Evolutionary conservation across 2,888 invertebrate species (phyloP).

Genomic region (Hydraecia micacea): DNA sequence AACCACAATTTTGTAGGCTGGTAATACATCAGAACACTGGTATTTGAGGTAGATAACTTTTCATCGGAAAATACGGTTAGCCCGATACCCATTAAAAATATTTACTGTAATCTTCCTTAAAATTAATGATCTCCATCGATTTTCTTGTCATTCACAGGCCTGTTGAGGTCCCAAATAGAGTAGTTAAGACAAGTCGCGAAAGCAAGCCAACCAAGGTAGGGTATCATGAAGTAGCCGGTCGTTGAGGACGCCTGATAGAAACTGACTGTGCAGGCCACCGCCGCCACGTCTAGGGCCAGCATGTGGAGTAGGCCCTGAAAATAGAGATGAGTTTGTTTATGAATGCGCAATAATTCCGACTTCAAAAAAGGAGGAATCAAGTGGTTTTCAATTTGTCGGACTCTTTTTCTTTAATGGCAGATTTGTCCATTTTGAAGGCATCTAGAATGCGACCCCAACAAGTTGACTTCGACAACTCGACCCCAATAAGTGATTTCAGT

Average conservation of each 20-base stretch:
- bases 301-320: slow-evolving; percentile 85
- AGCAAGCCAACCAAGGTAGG: slow-evolving; percentile 83
- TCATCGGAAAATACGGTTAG: neutral
- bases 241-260: slow-evolving; percentile 78
- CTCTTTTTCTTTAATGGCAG: too few relatives aligned
- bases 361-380: too few relatives aligned
- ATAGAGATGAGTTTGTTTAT: slow-evolving; percentile 2
- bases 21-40: slow-evolving; percentile 2
- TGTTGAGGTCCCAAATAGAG: slow-evolving; percentile 78
- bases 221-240: slow-evolving; percentile 79
- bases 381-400: too few relatives aligned
- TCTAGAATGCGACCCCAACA: neutral
- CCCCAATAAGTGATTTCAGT: neutral
- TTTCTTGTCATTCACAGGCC: slow-evolving; percentile 28
- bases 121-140: slow-evolving; percentile 9
- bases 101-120: too few relatives aligned
- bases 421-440: neutral
- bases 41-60: slow-evolving; percentile 11
- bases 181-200: slow-evolving; percentile 80
- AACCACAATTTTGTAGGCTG: neutral
- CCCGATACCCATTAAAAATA: neutral
- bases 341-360: neutral
- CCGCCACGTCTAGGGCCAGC: slow-evolving; percentile 77
- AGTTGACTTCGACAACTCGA: too few relatives aligned
- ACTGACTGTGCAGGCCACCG: slow-evolving; percentile 77